phyloP scores from a whole-genome alignment of 1,140 invertebrate genomes.

The Cydia fagiglandana region DNA sequence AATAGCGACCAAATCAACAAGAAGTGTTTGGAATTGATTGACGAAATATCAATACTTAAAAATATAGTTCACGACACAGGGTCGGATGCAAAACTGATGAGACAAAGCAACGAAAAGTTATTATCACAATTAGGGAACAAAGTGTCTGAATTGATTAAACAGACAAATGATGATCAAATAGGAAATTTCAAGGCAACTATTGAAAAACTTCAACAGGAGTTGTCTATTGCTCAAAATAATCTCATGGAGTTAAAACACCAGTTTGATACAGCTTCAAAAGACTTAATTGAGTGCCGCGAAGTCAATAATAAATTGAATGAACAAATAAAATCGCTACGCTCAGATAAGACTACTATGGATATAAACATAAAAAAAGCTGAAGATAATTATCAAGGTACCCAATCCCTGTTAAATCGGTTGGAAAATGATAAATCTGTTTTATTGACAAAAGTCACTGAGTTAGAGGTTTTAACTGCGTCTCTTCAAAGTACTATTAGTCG shows the following conservation, averaged over 20 bases:
- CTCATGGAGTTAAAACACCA: constrained; percentile 8
- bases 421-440: constrained; percentile 48
- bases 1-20: constrained; percentile 42
- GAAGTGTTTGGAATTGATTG: constrained; percentile 39
- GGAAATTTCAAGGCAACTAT: not conserved
- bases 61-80: constrained; percentile 43
- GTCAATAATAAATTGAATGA: not conserved
- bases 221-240: not conserved
- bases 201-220: not conserved
- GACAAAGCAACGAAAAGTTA: constrained; percentile 43
- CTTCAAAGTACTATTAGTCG: constrained; percentile 31
- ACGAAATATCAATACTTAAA: constrained; percentile 45
- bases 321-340: not conserved
- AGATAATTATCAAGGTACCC: not conserved
- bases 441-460: constrained; percentile 39
- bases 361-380: constrained; percentile 27
- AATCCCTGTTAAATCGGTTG: constrained; percentile 37
- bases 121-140: constrained; percentile 27
- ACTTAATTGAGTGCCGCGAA: constrained; percentile 5
- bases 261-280: not conserved
- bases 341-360: not conserved
- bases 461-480: constrained; percentile 41
- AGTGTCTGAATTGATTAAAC: not conserved
- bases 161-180: not conserved
- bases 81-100: constrained; percentile 47